These are phyloP conservation scores for Phortica magna DNA, from an alignment of 2,888 invertebrate genomes.

Conservation along the genomic window DNA sequence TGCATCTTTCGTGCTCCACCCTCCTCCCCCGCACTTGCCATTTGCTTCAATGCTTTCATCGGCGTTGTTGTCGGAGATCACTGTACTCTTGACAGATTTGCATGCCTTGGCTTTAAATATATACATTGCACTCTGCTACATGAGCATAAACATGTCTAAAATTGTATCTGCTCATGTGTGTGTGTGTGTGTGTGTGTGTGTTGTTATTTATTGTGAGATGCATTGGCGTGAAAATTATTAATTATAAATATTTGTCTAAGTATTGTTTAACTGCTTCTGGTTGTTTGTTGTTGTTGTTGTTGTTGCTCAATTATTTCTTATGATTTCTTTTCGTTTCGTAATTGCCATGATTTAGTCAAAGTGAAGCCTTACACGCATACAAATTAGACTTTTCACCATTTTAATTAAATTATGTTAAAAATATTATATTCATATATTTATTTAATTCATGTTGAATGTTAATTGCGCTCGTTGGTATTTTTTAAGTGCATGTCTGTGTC, in stretches of 20 bases:
- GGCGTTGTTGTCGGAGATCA: neutral
- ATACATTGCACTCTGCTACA: conserved; percentile 9
- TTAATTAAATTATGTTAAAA: neutral
- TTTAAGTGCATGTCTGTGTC: neutral
- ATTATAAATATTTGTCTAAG: neutral
- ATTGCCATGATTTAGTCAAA: conserved; percentile 65
- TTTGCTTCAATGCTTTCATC: neutral
- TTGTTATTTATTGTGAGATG: conserved; percentile 9
- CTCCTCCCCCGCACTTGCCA: too few relatives aligned
- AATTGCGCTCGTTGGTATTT: neutral
- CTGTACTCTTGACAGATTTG: conserved; percentile 26
- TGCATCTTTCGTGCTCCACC: too few relatives aligned
- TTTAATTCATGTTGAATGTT: conserved; percentile 6
- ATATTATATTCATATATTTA: neutral
- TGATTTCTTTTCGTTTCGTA: conserved; percentile 57
- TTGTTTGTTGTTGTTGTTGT: conserved; percentile 5
- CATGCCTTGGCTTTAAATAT: conserved; percentile 22
- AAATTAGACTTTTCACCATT: neutral
- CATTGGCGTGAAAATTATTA: conserved; percentile 6
- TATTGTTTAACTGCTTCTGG: neutral
- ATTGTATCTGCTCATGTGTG: conserved; percentile 59
- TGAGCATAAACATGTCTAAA: conserved; percentile 11
- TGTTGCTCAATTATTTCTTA: conserved; percentile 46
- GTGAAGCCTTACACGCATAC: conserved; percentile 21
- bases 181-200: neutral